Evolutionary conservation across 2,888 invertebrate genomes (phyloP).

Genomic region (Nemoura dubitans): DNA sequence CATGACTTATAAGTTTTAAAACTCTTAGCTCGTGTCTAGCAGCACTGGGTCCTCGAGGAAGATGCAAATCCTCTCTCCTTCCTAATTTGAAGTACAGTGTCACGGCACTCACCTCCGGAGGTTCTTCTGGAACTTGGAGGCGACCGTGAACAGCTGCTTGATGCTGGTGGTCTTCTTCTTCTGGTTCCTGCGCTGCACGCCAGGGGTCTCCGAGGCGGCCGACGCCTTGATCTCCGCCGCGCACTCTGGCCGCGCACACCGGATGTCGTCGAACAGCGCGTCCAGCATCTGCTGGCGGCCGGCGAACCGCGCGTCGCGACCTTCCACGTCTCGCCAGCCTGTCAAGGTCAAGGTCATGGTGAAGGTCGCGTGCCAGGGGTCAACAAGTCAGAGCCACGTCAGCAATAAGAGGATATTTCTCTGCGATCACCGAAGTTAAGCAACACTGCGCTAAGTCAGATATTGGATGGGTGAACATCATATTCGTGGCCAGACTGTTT

Average conservation of each 20-base stretch:
- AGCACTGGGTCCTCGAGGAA: too few relatives aligned
- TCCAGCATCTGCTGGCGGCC: slow-evolving; percentile 78
- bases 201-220: slow-evolving; percentile 50
- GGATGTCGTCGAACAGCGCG: slow-evolving; percentile 76
- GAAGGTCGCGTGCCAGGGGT: too few relatives aligned
- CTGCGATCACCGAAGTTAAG: too few relatives aligned
- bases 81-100: too few relatives aligned
- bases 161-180: slow-evolving; percentile 87
- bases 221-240: slow-evolving; percentile 67
- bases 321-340: slow-evolving; percentile 87
- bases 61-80: too few relatives aligned
- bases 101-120: slow-evolving; percentile 77
- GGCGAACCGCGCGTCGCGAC: slow-evolving; percentile 72
- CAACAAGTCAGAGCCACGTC: too few relatives aligned
- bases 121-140: slow-evolving; percentile 96
- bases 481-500: too few relatives aligned
- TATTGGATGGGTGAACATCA: too few relatives aligned
- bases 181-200: slow-evolving; percentile 74
- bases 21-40: too few relatives aligned
- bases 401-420: too few relatives aligned
- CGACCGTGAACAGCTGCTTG: slow-evolving; percentile 93
- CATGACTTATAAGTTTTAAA: too few relatives aligned
- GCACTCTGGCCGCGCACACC: slow-evolving; percentile 67
- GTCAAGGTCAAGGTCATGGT: not conserved
- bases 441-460: too few relatives aligned